phyloP scores from a whole-genome alignment of 1,140 invertebrate species.

The Mya arenaria region DNA sequence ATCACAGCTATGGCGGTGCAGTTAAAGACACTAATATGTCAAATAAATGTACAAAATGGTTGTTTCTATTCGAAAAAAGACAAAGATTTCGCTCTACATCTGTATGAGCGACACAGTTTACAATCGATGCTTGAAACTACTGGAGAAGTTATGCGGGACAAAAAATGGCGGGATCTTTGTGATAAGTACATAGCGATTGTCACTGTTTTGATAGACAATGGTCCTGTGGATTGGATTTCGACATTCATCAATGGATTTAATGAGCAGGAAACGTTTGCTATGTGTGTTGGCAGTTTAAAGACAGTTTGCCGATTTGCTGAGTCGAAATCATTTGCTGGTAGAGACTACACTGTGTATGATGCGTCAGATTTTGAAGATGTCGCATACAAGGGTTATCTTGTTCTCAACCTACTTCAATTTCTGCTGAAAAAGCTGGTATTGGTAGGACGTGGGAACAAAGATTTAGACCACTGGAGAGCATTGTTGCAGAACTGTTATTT shows the following conservation, averaged over 20 bases:
- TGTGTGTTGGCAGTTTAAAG: slow-evolving; percentile 20
- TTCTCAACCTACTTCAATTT: slow-evolving; percentile 52
- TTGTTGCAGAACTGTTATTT: slow-evolving; percentile 37
- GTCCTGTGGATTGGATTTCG: slow-evolving; percentile 32
- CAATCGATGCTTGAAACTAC: slow-evolving; percentile 28
- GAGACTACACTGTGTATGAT: slow-evolving; percentile 63
- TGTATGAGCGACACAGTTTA: slow-evolving; percentile 30
- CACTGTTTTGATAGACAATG: slow-evolving; percentile 25
- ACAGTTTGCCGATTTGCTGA: background rate
- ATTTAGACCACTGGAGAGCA: slow-evolving; percentile 17
- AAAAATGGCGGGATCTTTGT: background rate
- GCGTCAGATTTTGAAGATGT: slow-evolving; percentile 58
- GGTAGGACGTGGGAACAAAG: slow-evolving; percentile 4
- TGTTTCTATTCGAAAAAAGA: slow-evolving; percentile 1
- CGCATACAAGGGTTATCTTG: slow-evolving; percentile 41
- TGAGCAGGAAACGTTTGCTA: slow-evolving; percentile 16
- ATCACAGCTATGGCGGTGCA: slow-evolving; percentile 43
- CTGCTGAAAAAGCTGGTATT: slow-evolving; percentile 37
- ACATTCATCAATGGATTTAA: slow-evolving; percentile 40
- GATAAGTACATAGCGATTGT: slow-evolving; percentile 43
- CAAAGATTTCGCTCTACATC: slow-evolving; percentile 4
- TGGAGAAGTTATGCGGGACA: background rate
- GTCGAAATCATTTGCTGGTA: slow-evolving; percentile 34
- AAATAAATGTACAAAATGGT: slow-evolving; percentile 30
- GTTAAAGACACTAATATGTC: slow-evolving; percentile 5